Conservation (phyloP, 2,797 vertebrate species). For the Amazona finschi region DNA sequence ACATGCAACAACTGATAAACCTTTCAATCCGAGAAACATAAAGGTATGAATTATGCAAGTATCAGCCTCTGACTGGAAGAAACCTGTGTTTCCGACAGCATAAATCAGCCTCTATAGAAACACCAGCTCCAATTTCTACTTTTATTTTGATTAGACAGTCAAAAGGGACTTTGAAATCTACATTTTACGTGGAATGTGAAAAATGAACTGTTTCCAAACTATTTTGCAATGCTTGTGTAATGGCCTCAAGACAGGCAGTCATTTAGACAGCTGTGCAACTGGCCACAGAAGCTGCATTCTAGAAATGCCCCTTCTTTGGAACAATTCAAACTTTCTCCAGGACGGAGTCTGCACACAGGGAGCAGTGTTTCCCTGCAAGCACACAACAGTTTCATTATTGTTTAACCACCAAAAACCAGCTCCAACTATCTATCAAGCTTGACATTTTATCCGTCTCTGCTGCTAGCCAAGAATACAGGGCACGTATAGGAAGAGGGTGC, state of each 20-base stretch:
- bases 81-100: not conserved
- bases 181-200: slow-evolving; percentile 25
- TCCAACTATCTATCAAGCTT: slow-evolving; percentile 60
- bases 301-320: not conserved
- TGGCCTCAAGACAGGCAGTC: slow-evolving; percentile 5
- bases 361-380: slow-evolving; percentile 56
- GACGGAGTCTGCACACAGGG: slow-evolving; percentile 54
- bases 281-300: slow-evolving; percentile 57
- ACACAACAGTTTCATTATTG: slow-evolving; percentile 66
- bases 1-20: not conserved
- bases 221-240: slow-evolving; percentile 39
- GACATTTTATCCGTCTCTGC: slow-evolving; percentile 30
- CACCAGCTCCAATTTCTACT: not conserved
- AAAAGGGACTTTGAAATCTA: not conserved
- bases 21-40: not conserved
- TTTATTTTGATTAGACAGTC: not conserved
- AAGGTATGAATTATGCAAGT: not conserved
- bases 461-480: not conserved
- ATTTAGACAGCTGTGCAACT: slow-evolving; percentile 56
- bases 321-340: slow-evolving; percentile 67
- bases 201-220: slow-evolving; percentile 66
- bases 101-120: not conserved
- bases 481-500: not conserved
- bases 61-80: not conserved
- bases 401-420: slow-evolving; percentile 65